phyloP scores from a whole-genome alignment of 2,113 vertebrate species.

The Melanocharis versteri region DNA sequence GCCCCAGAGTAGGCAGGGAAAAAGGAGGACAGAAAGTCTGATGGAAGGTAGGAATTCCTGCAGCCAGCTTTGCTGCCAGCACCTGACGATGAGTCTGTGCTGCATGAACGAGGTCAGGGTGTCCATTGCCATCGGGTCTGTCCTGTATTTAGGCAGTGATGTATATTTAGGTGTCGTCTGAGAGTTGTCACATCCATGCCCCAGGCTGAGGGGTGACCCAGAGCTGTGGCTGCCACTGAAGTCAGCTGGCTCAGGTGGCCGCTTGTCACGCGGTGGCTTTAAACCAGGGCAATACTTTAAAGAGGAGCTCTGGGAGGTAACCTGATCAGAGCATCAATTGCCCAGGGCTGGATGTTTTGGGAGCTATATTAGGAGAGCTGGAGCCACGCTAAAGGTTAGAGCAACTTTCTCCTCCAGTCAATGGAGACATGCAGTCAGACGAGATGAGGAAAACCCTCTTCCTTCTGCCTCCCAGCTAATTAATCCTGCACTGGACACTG shows the following conservation, averaged over 20 bases:
- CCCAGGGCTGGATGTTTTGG: not conserved
- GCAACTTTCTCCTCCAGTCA: not conserved
- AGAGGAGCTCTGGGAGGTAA: not conserved
- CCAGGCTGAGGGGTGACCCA: not conserved
- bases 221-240: not conserved
- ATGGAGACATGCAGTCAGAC: not conserved
- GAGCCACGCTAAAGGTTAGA: not conserved
- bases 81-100: rapidly evolving
- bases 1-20: not conserved
- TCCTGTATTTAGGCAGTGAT: not conserved
- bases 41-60: not conserved
- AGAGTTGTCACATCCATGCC: not conserved
- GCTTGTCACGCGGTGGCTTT: not conserved
- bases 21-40: not conserved
- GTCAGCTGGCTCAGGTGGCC: not conserved
- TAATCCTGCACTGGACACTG: not conserved
- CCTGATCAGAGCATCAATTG: not conserved
- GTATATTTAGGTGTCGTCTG: not conserved
- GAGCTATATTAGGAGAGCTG: constrained; percentile 21
- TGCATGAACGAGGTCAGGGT: not conserved
- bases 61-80: not conserved
- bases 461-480: not conserved
- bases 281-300: not conserved
- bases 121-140: rapidly evolving
- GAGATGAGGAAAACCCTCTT: not conserved